Percentiles rank a stretch among this genome's conserved stretches.
These are phyloP conservation scores for Apodemus speciosus DNA, from an alignment of 2,113 vertebrate genomes.

Conservation along the genomic window DNA sequence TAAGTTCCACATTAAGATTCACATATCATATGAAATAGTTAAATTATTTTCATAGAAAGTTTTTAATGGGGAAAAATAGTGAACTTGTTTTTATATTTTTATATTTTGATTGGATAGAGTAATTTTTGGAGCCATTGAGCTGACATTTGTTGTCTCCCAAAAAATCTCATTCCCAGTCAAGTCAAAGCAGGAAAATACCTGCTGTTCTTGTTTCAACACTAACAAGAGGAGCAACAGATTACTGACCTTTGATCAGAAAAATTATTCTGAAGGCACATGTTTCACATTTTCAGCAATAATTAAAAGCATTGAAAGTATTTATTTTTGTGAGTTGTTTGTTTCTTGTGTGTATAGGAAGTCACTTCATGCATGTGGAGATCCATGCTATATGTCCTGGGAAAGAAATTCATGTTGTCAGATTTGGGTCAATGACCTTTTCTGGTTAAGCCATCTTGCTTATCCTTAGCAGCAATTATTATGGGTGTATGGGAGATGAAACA, in stretches of 20 bases:
- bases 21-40: background rate
- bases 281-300: background rate
- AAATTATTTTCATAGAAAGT: background rate
- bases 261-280: background rate
- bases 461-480: background rate
- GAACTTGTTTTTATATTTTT: background rate
- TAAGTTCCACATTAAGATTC: background rate
- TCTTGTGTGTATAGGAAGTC: background rate
- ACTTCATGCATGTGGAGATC: background rate
- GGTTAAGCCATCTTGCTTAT: no score
- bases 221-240: background rate
- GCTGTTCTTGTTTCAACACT: constrained; percentile 5
- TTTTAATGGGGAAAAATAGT: background rate
- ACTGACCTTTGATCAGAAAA: background rate
- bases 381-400: background rate
- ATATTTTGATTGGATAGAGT: background rate
- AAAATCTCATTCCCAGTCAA: background rate
- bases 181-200: background rate
- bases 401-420: background rate
- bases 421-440: background rate
- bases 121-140: background rate
- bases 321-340: background rate
- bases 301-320: background rate
- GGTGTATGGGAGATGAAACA: background rate
- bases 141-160: background rate